phyloP scores from a whole-genome alignment of 1,140 invertebrate species.

The Apis mellifera region DNA sequence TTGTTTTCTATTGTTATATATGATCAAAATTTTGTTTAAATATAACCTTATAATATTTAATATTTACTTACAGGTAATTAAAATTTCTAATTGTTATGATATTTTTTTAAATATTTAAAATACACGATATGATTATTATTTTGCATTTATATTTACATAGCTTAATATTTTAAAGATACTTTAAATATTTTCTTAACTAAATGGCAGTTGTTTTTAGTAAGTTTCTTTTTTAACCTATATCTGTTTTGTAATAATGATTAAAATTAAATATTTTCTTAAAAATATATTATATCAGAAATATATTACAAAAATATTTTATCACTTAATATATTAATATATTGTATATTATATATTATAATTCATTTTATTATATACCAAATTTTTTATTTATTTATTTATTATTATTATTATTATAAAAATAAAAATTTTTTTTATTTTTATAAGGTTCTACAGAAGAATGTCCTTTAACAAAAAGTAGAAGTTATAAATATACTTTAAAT shows the following conservation, averaged over 20 bases:
- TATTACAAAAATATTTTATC: neutral
- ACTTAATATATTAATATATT: neutral
- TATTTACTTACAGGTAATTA: slow-evolving; percentile 11
- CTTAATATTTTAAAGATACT: neutral
- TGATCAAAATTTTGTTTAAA: neutral
- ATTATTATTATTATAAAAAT: too few relatives aligned
- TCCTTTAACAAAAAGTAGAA: slow-evolving; percentile 73
- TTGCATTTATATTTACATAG: neutral
- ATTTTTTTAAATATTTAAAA: neutral
- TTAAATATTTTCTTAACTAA: neutral
- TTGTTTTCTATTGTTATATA: neutral
- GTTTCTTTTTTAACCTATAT: neutral
- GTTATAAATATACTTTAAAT: slow-evolving; percentile 65
- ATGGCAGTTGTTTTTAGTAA: neutral
- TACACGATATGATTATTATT: neutral
- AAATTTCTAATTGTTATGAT: neutral
- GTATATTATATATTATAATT: neutral
- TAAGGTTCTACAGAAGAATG: slow-evolving; percentile 75
- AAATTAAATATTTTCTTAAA: neutral
- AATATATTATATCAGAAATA: neutral
- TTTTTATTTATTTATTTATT: neutral
- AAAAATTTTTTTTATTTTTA: slow-evolving; percentile 32
- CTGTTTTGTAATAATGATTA: neutral
- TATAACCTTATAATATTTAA: slow-evolving; percentile 16
- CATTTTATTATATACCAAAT: neutral